These are phyloP conservation scores for Octomys mimax DNA, from an alignment of 2,797 vertebrate genomes.

Conservation along the genomic window DNA sequence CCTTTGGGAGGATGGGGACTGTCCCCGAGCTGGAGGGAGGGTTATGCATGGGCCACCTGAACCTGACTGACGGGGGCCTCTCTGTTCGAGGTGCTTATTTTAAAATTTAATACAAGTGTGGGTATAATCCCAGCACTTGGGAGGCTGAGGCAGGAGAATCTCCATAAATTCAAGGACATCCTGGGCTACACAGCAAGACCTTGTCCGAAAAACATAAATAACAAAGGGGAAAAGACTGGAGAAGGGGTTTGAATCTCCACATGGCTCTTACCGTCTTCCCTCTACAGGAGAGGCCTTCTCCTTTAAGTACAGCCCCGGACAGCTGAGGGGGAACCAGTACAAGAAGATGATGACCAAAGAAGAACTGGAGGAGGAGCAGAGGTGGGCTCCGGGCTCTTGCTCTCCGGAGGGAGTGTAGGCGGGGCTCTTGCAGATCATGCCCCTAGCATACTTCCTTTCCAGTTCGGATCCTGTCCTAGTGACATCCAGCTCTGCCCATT, in stretches of 20 bases:
- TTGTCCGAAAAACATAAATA: neutral
- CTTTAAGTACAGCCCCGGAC: slow-evolving; percentile 95
- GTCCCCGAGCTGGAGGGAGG: neutral
- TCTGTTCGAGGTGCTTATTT: neutral
- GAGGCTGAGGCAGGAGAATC: neutral
- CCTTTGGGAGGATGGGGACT: neutral
- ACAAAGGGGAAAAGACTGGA: too few relatives aligned
- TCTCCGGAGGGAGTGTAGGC: neutral
- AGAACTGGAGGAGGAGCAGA: slow-evolving; percentile 96
- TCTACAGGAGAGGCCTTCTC: slow-evolving; percentile 85
- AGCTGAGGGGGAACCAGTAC: slow-evolving; percentile 94
- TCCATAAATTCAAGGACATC: neutral
- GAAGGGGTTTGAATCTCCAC: fast-evolving
- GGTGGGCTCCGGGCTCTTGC: slow-evolving; percentile 86
- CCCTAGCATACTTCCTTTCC: neutral
- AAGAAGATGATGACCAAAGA: slow-evolving; percentile 96
- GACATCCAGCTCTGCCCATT: neutral
- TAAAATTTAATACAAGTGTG: neutral
- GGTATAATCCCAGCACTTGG: neutral
- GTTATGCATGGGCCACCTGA: neutral
- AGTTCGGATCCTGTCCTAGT: neutral
- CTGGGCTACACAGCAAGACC: neutral
- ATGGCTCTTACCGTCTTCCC: neutral
- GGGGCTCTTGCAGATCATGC: neutral
- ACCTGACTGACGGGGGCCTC: too few relatives aligned